Conservation (phyloP, 1,140 invertebrate genomes). For the Adoxophyes honmai region DNA sequence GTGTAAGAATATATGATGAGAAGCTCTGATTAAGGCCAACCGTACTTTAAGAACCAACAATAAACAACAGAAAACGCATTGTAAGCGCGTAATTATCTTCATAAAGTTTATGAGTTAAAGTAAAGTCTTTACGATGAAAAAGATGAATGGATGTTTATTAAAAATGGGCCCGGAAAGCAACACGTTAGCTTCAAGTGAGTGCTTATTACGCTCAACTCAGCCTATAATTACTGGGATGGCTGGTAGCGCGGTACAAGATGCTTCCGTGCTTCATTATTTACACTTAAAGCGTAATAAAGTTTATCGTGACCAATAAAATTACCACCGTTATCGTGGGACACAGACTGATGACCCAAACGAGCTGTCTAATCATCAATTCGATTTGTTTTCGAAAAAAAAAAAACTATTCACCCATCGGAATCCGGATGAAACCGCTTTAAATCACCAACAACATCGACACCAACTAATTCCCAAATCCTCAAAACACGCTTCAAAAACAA, state of each 20-base stretch:
- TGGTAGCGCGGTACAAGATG: neutral
- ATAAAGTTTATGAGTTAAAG: too few species aligned
- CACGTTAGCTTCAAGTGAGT: neutral
- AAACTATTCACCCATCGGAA: too few species aligned
- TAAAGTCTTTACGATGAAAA: too few species aligned
- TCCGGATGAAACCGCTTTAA: neutral
- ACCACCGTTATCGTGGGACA: neutral
- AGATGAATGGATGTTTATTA: too few species aligned
- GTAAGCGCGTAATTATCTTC: too few species aligned
- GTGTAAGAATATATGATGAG: too few species aligned
- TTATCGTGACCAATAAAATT: neutral
- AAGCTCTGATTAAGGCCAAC: too few species aligned
- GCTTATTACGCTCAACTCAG: neutral
- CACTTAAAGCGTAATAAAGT: neutral
- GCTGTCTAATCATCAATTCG: neutral
- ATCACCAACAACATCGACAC: constrained; percentile 3
- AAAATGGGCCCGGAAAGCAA: too few species aligned
- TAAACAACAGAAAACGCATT: too few species aligned
- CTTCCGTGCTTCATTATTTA: constrained; percentile 12
- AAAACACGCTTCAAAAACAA: constrained; percentile 7
- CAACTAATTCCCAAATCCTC: constrained; percentile 10
- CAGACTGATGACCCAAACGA: neutral
- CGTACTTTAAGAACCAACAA: too few species aligned
- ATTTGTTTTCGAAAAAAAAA: neutral
- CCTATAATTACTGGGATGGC: constrained; percentile 1